Base-by-base conservation (phyloP, 2,888 invertebrate species). In the Synanthedon formicaeformis region DNA sequence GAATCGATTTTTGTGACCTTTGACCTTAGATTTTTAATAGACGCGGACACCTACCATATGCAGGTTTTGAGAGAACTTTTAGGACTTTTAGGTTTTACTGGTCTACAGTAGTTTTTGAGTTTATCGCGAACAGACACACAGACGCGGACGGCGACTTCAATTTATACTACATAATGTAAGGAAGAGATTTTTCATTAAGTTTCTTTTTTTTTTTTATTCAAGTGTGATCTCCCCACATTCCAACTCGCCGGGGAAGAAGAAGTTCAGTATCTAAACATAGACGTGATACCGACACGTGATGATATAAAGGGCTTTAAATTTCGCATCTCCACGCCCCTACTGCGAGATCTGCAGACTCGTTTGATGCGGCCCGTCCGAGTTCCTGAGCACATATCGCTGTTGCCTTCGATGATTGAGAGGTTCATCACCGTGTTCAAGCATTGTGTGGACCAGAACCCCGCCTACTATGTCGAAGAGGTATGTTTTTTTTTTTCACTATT, bases 391-490 rank as follows among this genome's bases (percentile, higher is more conserved):
- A 66, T 86, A 48, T 73, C 76, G 0, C 58, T 86, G 40, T 90
- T 94, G 69, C 94, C 94, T 60, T 92, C 93, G 1, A 83, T 96
- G 3, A 89, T 94, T 52, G 97, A 97, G 67, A 90, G 93, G 68
- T 97, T 97, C 75, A 89, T 96, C 23, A 92, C 92, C 52, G 94
- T 93, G 0, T 97, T 97, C 73, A 92, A 91, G 64, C 90, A 93
- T 41, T 91, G 93, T 64, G 91, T 95, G 2, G 79, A 89, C 1
- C 87, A 89, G 59, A 96, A 96, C 83, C 91, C 92, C 0, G 75
- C 85, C 6, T 92, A 91, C 66, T 78, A 85, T 62, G 80, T 85
- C 53, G 73, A 86, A 57, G 83, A 91, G 81, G 92, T 91, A 72
- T 64, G 50, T 55, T 58, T 52, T 51, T 54, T 40, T 53, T 53